Base-by-base conservation (phyloP, 2,113 vertebrate species). In the Ardeotis arabs region DNA sequence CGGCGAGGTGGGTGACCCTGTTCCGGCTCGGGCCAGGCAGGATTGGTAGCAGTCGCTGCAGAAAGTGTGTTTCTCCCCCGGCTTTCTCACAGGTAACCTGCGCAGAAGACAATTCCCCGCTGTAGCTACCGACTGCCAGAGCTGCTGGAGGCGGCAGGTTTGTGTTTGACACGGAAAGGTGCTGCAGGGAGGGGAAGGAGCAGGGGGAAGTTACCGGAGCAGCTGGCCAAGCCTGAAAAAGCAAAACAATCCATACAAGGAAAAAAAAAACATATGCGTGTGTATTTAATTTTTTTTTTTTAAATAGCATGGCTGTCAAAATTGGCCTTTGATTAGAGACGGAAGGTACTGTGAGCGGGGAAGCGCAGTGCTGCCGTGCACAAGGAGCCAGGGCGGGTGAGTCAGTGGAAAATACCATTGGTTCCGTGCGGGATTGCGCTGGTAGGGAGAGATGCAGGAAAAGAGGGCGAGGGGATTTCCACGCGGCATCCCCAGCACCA, bases 231-330 rank as follows among this genome's bases (percentile, higher is more conserved):
- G 76, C 10, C 2, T 3, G 80, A 50, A 78, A 63, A 91, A 8
- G 47, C 80, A 67, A 87, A 96, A 17, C 5, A 20, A 39, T 7
- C 16, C 1, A 0, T 14, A 2, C 10, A 7, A 50, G 33, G 33
- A 1, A 3, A 9, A 27, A 12, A 18, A 2, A 5, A 0, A 2
- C 9, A 10, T 12, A 22, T 6, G 2, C 10, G 14, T 10, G 9
- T 9, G 5, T 11, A 23, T 14, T n/a, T 79, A 37, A n/a, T 49
- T 23, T 45, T 10, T 9, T 17, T 39, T 28, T 50, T 68, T 87
- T 64, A 45, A 13, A 33, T 59, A 72, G 87, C 39, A 22, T 5
- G 0, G 47, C 45, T 62, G 50, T 69, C 0, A 0, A 59, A 56
- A 14, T 7, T 62, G 59, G 53, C 63, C 89, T 80, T 68, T 86